A percentile compares a stretch with the other conserved stretches of the same genome.
These are phyloP conservation scores for Sphenopsis melanotis DNA, from an alignment of 2,797 vertebrate species.

Conservation along the genomic window DNA sequence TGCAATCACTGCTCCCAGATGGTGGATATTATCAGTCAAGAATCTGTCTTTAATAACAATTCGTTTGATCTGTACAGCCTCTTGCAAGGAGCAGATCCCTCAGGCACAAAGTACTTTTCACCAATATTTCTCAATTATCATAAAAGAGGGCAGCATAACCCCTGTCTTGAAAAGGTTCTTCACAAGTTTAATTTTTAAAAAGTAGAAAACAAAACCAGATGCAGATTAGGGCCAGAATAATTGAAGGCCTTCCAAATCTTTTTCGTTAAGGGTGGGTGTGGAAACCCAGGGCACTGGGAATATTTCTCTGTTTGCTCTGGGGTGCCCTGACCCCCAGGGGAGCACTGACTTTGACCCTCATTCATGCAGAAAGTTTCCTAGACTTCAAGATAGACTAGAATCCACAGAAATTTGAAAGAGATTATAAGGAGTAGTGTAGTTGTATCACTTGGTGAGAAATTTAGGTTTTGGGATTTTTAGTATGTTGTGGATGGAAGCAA, in stretches of 20 bases:
- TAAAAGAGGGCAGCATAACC: background rate
- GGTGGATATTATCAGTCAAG: constrained; percentile 29
- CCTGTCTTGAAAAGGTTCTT: background rate
- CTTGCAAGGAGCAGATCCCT: constrained; percentile 12
- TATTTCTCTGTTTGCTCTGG: too few relatives aligned
- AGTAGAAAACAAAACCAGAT: background rate
- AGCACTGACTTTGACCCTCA: too few relatives aligned
- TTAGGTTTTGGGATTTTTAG: too few relatives aligned
- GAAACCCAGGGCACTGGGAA: too few relatives aligned
- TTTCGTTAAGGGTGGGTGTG: background rate
- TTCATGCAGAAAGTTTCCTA: too few relatives aligned
- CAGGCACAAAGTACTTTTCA: background rate
- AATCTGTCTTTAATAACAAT: constrained; percentile 38
- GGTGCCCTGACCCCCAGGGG: too few relatives aligned
- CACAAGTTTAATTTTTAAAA: background rate
- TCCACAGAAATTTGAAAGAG: too few relatives aligned
- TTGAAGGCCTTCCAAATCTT: background rate
- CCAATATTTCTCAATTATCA: constrained; percentile 22
- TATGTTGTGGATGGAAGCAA: too few relatives aligned
- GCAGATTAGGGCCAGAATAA: background rate
- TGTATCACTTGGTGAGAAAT: too few relatives aligned
- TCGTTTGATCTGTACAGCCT: constrained; percentile 41
- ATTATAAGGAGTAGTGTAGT: too few relatives aligned
- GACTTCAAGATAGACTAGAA: too few relatives aligned
- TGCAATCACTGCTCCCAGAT: constrained; percentile 45